Evolutionary conservation across 2,113 vertebrate species (phyloP).

Genomic region (Phoxinus phoxinus): DNA sequence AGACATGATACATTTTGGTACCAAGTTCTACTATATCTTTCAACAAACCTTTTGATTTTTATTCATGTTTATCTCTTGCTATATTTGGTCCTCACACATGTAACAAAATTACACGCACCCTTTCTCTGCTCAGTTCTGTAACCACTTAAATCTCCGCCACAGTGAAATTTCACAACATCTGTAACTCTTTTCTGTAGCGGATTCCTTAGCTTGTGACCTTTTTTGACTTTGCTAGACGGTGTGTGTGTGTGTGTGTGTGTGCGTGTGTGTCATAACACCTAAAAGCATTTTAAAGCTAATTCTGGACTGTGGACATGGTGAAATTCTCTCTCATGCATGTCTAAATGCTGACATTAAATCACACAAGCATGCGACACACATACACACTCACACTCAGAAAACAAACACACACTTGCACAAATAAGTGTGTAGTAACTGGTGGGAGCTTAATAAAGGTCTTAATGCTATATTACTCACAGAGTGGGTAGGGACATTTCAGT

Average conservation of each 20-base stretch:
- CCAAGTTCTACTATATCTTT: too few relatives aligned
- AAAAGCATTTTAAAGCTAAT: neutral
- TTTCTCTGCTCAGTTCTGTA: neutral
- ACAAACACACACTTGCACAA: constrained; percentile 1
- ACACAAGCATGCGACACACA: neutral
- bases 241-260: neutral
- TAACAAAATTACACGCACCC: neutral
- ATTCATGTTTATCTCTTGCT: too few relatives aligned
- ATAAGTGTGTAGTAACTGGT: constrained; percentile 21
- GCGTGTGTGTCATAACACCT: neutral
- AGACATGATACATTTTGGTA: too few relatives aligned
- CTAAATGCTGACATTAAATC: neutral
- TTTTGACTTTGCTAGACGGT: neutral
- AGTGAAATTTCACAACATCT: constrained; percentile 2
- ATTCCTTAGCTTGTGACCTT: neutral
- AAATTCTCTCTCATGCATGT: neutral
- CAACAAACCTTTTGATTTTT: too few relatives aligned
- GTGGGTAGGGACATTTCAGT: constrained; percentile 31
- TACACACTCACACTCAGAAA: neutral
- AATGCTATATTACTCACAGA: constrained; percentile 37
- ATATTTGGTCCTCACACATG: too few relatives aligned
- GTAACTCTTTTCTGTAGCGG: neutral
- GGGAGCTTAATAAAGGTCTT: constrained; percentile 42
- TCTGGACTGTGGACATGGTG: neutral
- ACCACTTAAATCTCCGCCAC: neutral